Evolutionary conservation across 2,113 vertebrate species (phyloP), one percentile per base, ranked within the genome.

Genomic region (Gobio gobio): DNA sequence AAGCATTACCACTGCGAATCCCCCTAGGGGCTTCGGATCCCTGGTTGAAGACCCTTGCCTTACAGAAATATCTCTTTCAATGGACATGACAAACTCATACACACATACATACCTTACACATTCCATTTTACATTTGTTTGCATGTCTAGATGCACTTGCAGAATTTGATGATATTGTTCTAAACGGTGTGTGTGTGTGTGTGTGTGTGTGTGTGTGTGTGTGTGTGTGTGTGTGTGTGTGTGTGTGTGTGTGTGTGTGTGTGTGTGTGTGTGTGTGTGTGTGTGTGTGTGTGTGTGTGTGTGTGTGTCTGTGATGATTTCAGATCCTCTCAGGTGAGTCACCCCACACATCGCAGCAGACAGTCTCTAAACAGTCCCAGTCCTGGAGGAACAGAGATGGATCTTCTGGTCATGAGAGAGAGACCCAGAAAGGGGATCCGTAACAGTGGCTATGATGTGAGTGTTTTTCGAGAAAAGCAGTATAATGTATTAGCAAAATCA

Each of bases 381-480:
- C 97, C 98, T 1, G 98, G 97, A 84, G 98, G 97, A 89, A 99
- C 98, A 0, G 98, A 99, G 92, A 99, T 99, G 97, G 98, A 99
- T 94, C 96, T 99, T 85, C 95, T 99, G 64, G 98, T 99, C 87
- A 98, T 97, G 87, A 96, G 97, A 86, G 98, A 99, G 89, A 94
- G 97, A 90, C 97, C 97, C 1, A 95, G 97, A 18, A 97, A 97
- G 91, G 98, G 98, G 78, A 99, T 99, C 75, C 94, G 97, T 1
- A 99, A 99, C 94, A 99, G 96, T 3, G 98, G 98, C 88, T 99
- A 99, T 9, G 98, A 99, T 2, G 98, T 99, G 89, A 97, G 98
- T 73, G 14, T 79, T 72, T 58, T 80, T 59, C 29, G 5, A 45
- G 10, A 63, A 22, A 51, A 40, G 33, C 36, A 14, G 36, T 10